A percentile compares a stretch with the other conserved stretches of the same genome.
Conservation (phyloP, 2,888 invertebrate species). For the Agelastica alni region DNA sequence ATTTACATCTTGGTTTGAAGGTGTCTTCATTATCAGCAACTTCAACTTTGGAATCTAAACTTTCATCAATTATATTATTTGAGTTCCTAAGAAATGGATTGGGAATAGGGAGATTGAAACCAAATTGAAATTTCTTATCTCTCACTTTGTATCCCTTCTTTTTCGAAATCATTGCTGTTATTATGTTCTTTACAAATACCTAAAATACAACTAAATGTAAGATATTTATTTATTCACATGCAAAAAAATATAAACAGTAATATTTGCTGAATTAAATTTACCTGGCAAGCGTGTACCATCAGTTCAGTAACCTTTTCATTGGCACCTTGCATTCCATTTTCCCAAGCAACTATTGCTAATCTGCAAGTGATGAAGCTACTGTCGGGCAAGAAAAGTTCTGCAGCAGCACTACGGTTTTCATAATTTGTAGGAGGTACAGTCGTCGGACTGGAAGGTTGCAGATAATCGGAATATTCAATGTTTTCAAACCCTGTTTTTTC, state of each 20-base stretch:
- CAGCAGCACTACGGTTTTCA: slow-evolving; percentile 63
- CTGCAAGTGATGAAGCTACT: slow-evolving; percentile 80
- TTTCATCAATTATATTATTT: slow-evolving; percentile 66
- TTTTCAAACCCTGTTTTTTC: slow-evolving; percentile 62
- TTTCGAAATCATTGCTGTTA: slow-evolving; percentile 77
- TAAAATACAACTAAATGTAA: too few relatives aligned
- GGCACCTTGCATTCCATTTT: slow-evolving; percentile 82
- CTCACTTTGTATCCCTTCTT: slow-evolving; percentile 79
- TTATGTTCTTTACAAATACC: slow-evolving; percentile 77
- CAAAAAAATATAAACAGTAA: too few relatives aligned
- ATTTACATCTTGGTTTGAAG: slow-evolving; percentile 69
- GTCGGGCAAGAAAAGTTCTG: slow-evolving; percentile 84
- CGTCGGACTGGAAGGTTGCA: slow-evolving; percentile 62
- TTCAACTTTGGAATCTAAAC: slow-evolving; percentile 63
- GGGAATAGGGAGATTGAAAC: slow-evolving; percentile 76
- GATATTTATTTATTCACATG: too few relatives aligned
- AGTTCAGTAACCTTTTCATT: slow-evolving; percentile 82
- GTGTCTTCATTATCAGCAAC: slow-evolving; percentile 66
- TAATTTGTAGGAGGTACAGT: slow-evolving; percentile 46
- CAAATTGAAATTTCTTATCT: slow-evolving; percentile 76
- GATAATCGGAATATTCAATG: slow-evolving; percentile 63
- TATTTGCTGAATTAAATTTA: too few relatives aligned
- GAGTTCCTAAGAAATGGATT: slow-evolving; percentile 82
- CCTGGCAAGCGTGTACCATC: slow-evolving; percentile 79
- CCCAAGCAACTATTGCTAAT: slow-evolving; percentile 87